These are phyloP conservation scores for Marmota flaviventris DNA, from an alignment of 2,113 vertebrate genomes.

Conservation along the genomic window DNA sequence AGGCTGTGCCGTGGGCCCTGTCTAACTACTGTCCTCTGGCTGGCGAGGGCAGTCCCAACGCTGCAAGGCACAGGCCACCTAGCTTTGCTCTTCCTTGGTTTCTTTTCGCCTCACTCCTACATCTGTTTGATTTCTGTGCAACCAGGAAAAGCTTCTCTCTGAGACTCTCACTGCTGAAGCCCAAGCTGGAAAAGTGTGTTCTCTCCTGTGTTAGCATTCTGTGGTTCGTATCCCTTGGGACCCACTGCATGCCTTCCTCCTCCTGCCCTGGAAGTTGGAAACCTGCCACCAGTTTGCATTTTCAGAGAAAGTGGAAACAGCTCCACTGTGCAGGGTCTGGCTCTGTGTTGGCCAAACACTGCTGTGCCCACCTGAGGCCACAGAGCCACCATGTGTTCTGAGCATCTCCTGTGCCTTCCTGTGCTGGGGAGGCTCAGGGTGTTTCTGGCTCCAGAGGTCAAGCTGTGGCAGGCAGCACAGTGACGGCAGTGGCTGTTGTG, in stretches of 20 bases:
- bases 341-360: too few species aligned
- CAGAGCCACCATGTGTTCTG: not conserved
- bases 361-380: not conserved
- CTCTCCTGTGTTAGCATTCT: conserved; percentile 87
- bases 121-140: conserved; percentile 89
- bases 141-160: conserved; percentile 95
- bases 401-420: conserved; percentile 27
- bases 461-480: conserved; percentile 59
- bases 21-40: not conserved
- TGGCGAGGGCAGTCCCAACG: not conserved
- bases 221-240: conserved; percentile 85
- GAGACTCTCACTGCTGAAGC: conserved; percentile 95
- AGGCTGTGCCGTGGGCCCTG: not conserved
- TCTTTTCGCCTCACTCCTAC: conserved; percentile 78
- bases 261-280: conserved; percentile 77
- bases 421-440: not conserved
- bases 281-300: conserved; percentile 77
- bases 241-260: conserved; percentile 84
- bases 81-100: not conserved
- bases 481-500: not conserved
- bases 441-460: conserved; percentile 79
- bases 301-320: conserved; percentile 72
- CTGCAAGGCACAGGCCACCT: not conserved
- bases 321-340: not conserved
- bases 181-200: conserved; percentile 92